phyloP scores from a whole-genome alignment of 2,888 invertebrate genomes.

The Torymus tubicola region DNA sequence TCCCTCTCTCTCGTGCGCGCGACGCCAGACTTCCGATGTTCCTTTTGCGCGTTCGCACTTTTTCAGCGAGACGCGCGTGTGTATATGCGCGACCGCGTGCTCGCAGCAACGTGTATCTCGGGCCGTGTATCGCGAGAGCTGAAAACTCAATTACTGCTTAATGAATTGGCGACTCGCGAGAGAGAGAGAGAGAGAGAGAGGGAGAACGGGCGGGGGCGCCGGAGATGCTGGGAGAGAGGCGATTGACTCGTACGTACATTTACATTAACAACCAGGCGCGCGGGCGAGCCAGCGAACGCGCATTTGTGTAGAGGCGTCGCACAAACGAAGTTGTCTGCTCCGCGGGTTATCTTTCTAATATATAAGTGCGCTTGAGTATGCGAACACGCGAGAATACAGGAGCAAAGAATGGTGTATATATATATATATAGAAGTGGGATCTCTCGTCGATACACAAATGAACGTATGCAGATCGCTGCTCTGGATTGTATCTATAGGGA shows the following conservation, averaged over 20 bases:
- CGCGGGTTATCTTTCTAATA: too few species aligned
- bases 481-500: neutral
- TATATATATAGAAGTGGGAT: too few species aligned
- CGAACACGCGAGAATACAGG: too few species aligned
- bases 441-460: too few species aligned
- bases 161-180: conserved; percentile 71
- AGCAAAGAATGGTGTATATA: too few species aligned
- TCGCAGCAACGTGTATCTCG: conserved; percentile 65
- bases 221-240: neutral
- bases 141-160: conserved; percentile 76
- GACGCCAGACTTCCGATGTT: conserved; percentile 31
- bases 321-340: too few species aligned
- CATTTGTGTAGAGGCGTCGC: neutral
- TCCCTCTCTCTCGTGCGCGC: conserved; percentile 45
- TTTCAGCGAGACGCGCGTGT: conserved; percentile 60
- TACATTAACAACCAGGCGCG: neutral
- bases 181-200: neutral
- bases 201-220: conserved; percentile 34
- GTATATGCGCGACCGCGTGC: neutral
- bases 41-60: conserved; percentile 49
- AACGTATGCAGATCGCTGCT: too few species aligned
- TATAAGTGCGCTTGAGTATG: too few species aligned
- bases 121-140: conserved; percentile 71
- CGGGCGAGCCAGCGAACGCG: neutral
- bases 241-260: neutral